phyloP scores from a whole-genome alignment of 2,888 invertebrate species.

The Cosmopolites sordidus region DNA sequence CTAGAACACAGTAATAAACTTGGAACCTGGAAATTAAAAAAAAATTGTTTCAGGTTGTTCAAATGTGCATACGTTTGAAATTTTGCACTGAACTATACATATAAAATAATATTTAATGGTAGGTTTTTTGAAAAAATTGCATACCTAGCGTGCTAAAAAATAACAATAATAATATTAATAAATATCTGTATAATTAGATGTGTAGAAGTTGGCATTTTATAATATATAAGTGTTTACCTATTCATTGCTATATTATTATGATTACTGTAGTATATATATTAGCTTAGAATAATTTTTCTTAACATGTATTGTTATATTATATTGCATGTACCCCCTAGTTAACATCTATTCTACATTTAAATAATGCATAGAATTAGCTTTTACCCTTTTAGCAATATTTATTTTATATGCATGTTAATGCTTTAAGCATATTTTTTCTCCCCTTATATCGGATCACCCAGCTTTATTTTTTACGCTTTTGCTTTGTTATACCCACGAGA shows the following conservation, averaged over 20 bases:
- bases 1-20: no score
- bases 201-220: conserved; percentile 17
- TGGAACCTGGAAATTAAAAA: no score
- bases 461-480: conserved; percentile 30
- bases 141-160: conserved; percentile 12
- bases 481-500: conserved; percentile 22
- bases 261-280: conserved; percentile 45
- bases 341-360: conserved; percentile 44
- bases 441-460: conserved; percentile 20
- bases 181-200: conserved; percentile 8
- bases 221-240: conserved; percentile 34
- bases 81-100: conserved; percentile 10
- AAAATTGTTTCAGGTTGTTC: no score
- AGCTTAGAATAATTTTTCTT: conserved; percentile 48
- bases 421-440: conserved; percentile 18
- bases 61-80: conserved; percentile 6
- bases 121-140: conserved; percentile 12
- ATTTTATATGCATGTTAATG: conserved; percentile 25
- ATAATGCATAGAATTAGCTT: conserved; percentile 45
- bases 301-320: conserved; percentile 46
- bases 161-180: conserved; percentile 7
- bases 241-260: conserved; percentile 46
- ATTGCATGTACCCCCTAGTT: conserved; percentile 46
- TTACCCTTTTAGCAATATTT: conserved; percentile 36
- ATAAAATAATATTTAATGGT: conserved; percentile 10